Conservation (phyloP, 2,797 vertebrate species). For the Lophotriccus pileatus region DNA sequence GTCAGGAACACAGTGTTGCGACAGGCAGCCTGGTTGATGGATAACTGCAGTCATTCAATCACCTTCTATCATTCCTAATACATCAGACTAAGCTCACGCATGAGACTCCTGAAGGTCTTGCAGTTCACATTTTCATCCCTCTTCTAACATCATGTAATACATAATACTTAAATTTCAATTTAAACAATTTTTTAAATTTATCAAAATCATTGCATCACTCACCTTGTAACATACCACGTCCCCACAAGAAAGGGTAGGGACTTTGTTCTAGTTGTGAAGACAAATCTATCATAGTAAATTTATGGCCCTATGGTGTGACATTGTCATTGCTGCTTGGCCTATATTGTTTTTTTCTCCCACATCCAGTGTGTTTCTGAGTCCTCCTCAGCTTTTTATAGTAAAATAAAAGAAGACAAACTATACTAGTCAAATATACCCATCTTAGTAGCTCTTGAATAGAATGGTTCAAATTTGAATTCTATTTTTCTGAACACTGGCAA, state of each 20-base stretch:
- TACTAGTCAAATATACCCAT: not conserved
- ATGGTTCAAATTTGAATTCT: not conserved
- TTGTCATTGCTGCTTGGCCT: not conserved
- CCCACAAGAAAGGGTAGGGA: not conserved
- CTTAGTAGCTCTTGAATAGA: not conserved
- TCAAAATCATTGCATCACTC: not conserved
- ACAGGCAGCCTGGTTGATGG: not conserved
- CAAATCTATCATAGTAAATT: not conserved
- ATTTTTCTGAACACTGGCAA: not conserved
- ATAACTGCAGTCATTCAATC: not conserved
- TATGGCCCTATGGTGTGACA: fast-evolving
- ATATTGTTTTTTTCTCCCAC: not conserved
- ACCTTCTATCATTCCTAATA: not conserved
- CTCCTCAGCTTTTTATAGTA: not conserved
- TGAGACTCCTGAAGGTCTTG: not conserved
- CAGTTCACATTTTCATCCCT: not conserved
- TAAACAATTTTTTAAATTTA: not conserved
- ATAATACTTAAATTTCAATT: not conserved
- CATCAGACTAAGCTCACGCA: not conserved
- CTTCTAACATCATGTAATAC: fast-evolving
- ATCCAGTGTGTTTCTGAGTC: not conserved
- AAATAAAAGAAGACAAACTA: not conserved
- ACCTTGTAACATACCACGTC: not conserved
- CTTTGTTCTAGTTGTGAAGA: not conserved
- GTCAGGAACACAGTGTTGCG: not conserved